phyloP scores from a whole-genome alignment of 2,888 invertebrate species.

The Drosophila bunnanda region DNA sequence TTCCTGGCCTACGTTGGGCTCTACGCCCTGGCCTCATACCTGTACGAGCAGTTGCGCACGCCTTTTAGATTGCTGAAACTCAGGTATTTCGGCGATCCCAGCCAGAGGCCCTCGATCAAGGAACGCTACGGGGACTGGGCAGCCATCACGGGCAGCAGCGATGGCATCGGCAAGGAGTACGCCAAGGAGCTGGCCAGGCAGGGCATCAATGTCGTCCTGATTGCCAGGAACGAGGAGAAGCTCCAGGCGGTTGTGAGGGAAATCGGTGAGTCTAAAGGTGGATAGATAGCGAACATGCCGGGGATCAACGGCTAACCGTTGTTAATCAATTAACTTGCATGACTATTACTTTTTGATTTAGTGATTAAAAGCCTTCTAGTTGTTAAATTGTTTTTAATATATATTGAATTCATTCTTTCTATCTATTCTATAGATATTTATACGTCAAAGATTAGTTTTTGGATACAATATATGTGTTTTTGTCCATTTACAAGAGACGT shows the following conservation, averaged over 20 bases:
- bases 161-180: conserved; percentile 95
- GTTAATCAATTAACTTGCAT: background rate
- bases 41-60: conserved; percentile 87
- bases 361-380: too few relatives aligned
- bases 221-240: conserved; percentile 90
- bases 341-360: background rate
- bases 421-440: too few relatives aligned
- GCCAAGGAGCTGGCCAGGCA: conserved; percentile 90
- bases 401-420: background rate
- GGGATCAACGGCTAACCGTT: background rate
- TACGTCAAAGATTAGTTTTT: too few relatives aligned
- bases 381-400: background rate
- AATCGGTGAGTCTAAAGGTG: conserved; percentile 86
- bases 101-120: conserved; percentile 86
- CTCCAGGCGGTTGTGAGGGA: conserved; percentile 88
- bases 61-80: conserved; percentile 85
- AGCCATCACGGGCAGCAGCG: conserved; percentile 94
- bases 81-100: conserved; percentile 85
- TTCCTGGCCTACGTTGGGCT: conserved; percentile 86
- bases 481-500: background rate
- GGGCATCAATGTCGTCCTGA: conserved; percentile 91
- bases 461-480: too few relatives aligned
- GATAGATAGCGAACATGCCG: background rate
- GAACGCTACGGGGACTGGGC: conserved; percentile 93
- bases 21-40: conserved; percentile 85